Evolutionary conservation across 2,888 invertebrate species (phyloP).

Genomic region (Sinelater perroti): DNA sequence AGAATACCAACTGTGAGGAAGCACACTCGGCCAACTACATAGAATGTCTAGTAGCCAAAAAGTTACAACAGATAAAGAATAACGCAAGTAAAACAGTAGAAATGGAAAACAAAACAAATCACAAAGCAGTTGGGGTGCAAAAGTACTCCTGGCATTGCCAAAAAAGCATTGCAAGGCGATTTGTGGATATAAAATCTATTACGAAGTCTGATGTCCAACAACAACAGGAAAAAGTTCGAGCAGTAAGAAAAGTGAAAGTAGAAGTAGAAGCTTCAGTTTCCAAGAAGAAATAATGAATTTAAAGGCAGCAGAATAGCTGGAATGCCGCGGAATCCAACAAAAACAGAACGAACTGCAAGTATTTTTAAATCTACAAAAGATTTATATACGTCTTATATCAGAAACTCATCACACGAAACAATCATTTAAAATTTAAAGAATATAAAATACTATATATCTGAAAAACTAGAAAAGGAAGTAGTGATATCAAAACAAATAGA

Average conservation of each 20-base stretch:
- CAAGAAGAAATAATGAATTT: slow-evolving; percentile 4
- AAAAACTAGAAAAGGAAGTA: slow-evolving; percentile 13
- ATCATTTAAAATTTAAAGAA: slow-evolving; percentile 1
- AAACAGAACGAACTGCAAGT: slow-evolving; percentile 11
- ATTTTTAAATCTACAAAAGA: slow-evolving; percentile 10
- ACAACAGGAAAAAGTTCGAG: slow-evolving; percentile 20
- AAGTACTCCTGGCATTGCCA: background rate
- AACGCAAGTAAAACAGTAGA: slow-evolving; percentile 5
- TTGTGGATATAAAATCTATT: background rate
- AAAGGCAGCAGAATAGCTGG: slow-evolving; percentile 8
- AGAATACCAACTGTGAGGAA: slow-evolving; percentile 4
- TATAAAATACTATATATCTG: background rate
- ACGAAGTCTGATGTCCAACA: slow-evolving; percentile 7
- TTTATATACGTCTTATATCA: slow-evolving; percentile 2
- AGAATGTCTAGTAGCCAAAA: slow-evolving; percentile 4
- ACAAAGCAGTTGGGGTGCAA: background rate
- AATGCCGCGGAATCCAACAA: slow-evolving; percentile 13
- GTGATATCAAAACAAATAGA: too few species aligned
- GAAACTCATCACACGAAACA: slow-evolving; percentile 1
- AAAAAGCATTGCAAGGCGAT: slow-evolving; percentile 5
- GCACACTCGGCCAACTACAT: slow-evolving; percentile 3
- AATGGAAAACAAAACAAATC: slow-evolving; percentile 2
- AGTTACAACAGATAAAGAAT: slow-evolving; percentile 5
- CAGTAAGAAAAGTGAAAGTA: slow-evolving; percentile 14
- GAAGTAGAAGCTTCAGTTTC: slow-evolving; percentile 6